Evolutionary conservation across 2,888 invertebrate genomes (phyloP).

Genomic region (Dynastes tityus): DNA sequence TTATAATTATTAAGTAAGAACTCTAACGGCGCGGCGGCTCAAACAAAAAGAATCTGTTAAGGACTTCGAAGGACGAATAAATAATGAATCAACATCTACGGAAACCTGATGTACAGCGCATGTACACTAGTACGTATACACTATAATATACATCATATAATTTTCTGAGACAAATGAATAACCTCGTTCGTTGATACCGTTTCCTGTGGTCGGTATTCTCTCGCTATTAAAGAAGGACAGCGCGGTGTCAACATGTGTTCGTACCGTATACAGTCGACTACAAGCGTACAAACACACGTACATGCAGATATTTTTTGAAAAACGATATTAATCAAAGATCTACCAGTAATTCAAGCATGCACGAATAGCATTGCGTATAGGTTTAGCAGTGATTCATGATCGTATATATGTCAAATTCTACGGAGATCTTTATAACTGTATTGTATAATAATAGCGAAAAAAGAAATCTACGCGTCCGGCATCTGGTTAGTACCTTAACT

Average conservation of each 20-base stretch:
- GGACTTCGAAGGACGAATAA: conserved; percentile 33
- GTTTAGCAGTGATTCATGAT: conserved; percentile 24
- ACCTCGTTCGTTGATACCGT: conserved; percentile 33
- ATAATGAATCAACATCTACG: conserved; percentile 31
- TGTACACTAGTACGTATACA: not conserved
- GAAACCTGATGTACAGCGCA: conserved; percentile 1
- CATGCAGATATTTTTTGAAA: conserved; percentile 27
- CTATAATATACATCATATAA: conserved; percentile 12
- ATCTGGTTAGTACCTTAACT: not conserved
- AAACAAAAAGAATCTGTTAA: conserved; percentile 36
- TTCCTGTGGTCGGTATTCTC: conserved; percentile 25
- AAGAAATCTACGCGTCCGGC: conserved; percentile 21
- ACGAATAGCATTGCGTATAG: conserved; percentile 9
- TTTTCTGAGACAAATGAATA: conserved; percentile 32
- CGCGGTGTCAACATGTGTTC: conserved; percentile 6
- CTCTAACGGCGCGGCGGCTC: conserved; percentile 12
- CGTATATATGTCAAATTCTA: conserved; percentile 39
- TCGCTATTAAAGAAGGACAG: conserved; percentile 22
- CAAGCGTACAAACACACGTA: not conserved
- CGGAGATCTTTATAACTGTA: conserved; percentile 47
- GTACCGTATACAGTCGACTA: conserved; percentile 14
- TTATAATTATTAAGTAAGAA: conserved; percentile 34
- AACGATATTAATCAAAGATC: conserved; percentile 42
- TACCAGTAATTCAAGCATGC: conserved; percentile 33
- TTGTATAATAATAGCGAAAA: conserved; percentile 35